Evolutionary conservation across 2,113 vertebrate species (phyloP).

Genomic region (Campylorhamphus procurvoides): DNA sequence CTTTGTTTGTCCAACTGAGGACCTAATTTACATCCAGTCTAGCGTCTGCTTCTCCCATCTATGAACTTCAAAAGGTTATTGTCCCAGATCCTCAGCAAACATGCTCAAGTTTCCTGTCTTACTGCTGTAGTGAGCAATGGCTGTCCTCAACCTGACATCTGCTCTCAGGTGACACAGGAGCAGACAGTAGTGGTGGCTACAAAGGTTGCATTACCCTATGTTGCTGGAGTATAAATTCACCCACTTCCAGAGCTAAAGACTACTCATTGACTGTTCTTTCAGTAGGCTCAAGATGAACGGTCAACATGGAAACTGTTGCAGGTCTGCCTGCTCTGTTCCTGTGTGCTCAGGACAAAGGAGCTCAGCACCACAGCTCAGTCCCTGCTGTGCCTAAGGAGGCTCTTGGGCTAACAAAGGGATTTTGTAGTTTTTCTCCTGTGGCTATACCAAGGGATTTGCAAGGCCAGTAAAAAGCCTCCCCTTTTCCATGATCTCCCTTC

Average conservation of each 20-base stretch:
- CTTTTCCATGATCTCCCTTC: not conserved
- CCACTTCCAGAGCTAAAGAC: not conserved
- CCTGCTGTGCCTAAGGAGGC: not conserved
- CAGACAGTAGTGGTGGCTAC: not conserved
- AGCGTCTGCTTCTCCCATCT: not conserved
- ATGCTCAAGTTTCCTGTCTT: not conserved
- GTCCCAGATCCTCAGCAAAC: not conserved
- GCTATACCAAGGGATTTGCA: not conserved
- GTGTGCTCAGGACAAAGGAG: not conserved
- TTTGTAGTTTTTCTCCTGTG: not conserved
- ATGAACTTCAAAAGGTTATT: not conserved
- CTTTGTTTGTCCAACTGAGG: not conserved
- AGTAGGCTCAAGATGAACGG: not conserved
- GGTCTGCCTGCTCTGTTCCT: not conserved
- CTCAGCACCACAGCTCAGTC: not conserved
- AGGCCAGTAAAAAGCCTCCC: not conserved
- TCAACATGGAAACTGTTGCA: rapidly evolving
- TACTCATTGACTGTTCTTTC: not conserved
- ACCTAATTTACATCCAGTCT: not conserved
- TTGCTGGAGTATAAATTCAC: not conserved
- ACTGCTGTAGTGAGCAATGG: not conserved
- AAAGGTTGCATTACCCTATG: not conserved
- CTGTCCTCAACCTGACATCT: not conserved
- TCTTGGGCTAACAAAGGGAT: not conserved
- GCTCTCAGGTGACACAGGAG: not conserved